Percentiles rank a stretch among this genome's conserved stretches.
Conservation (phyloP, 1,140 invertebrate genomes). For the Drosophila ironensis region DNA sequence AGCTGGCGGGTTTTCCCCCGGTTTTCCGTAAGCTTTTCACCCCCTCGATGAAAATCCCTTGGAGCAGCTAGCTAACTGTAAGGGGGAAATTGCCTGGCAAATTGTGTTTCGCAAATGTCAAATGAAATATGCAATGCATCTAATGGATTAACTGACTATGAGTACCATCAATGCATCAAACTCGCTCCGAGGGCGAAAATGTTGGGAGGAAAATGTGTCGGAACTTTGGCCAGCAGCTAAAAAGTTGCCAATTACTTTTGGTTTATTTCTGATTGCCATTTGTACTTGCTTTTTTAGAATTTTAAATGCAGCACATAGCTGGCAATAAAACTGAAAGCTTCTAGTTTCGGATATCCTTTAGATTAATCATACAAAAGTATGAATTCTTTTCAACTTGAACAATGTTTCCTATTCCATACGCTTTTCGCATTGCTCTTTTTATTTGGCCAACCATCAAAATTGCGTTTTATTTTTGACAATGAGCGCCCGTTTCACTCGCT, state of each 20-base stretch:
- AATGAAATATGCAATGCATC: slow-evolving; percentile 77
- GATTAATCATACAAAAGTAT: not conserved
- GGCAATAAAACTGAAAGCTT: not conserved
- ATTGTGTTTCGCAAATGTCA: slow-evolving; percentile 75
- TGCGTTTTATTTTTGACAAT: no score
- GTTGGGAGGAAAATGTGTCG: not conserved
- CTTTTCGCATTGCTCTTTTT: no score
- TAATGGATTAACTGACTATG: slow-evolving; percentile 72
- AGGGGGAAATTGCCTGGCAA: slow-evolving; percentile 43
- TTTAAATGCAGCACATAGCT: no score
- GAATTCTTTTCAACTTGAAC: no score
- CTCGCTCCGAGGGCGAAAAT: not conserved
- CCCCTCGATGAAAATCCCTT: not conserved
- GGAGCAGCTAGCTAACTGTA: slow-evolving; percentile 12
- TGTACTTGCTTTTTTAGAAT: no score
- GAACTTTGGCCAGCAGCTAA: slow-evolving; percentile 3
- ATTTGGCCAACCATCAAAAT: no score
- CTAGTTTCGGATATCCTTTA: not conserved
- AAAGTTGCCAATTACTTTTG: slow-evolving; percentile 29
- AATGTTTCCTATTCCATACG: no score
- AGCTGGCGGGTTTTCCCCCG: no score
- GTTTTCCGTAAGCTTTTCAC: not conserved
- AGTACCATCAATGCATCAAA: slow-evolving; percentile 68
- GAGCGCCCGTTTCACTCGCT: not conserved
- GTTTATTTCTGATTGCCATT: no score